Evolutionary conservation across 2,113 vertebrate species (phyloP).

Genomic region (Phylloscopus trochilus): DNA sequence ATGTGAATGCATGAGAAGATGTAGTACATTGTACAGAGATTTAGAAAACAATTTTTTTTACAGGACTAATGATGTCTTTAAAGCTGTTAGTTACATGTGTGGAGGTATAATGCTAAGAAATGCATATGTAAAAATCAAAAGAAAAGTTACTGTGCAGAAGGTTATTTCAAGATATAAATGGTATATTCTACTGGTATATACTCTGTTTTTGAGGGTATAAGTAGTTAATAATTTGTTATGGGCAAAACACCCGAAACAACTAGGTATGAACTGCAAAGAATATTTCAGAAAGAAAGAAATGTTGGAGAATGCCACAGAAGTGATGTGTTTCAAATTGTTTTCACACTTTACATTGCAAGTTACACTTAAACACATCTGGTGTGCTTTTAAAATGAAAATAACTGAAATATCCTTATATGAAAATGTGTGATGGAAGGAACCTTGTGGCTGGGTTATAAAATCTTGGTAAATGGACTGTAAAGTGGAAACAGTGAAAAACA

Average conservation of each 20-base stretch:
- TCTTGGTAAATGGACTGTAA: conserved; percentile 37
- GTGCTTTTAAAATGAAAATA: conserved; percentile 40
- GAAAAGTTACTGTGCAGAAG: neutral
- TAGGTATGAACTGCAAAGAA: neutral
- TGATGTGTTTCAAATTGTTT: neutral
- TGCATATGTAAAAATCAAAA: neutral
- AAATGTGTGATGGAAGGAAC: conserved; percentile 34
- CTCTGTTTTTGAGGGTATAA: neutral
- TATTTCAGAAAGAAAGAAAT: neutral
- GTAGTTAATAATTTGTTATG: neutral
- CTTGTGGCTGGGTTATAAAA: conserved; percentile 31
- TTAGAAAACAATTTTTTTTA: neutral
- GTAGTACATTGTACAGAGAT: neutral
- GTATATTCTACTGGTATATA: neutral
- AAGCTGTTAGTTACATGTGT: neutral
- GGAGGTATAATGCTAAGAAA: neutral
- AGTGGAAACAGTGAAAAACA: conserved; percentile 56
- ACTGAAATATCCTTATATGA: conserved; percentile 4
- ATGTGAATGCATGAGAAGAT: neutral
- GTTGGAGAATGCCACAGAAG: neutral
- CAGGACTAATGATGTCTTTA: neutral
- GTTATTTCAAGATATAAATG: neutral
- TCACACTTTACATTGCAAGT: neutral
- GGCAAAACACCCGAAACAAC: neutral
- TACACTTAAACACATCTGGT: conserved; percentile 25